Base-by-base conservation (phyloP, 92 coral and sea anemone species). In the Porites cylindrica region DNA sequence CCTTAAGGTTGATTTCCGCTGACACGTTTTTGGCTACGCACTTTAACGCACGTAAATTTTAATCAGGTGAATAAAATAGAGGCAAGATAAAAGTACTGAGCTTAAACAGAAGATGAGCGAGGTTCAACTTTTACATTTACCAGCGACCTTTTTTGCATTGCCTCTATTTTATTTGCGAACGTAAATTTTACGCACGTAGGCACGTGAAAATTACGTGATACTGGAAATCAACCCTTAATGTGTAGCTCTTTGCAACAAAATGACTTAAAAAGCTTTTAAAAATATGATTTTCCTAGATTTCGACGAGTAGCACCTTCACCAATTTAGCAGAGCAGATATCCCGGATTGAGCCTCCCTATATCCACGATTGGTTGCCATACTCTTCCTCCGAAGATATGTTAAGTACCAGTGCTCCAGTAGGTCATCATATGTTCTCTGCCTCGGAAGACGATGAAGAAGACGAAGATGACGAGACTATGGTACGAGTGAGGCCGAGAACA, bases 241-340 rank as follows among this genome's bases (percentile, higher is more conserved):
- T 43, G 53, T 5, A 71, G 4, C 72, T 16, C n/a, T 50, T 67
- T 50, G 47, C 29, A 17, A 1, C 18, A 2, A 53, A 51, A 3
- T 13, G 61, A 56, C 61, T 14, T 38, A 38, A 56, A 56, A 56
- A 10, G 61, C 38, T 32, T 60, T 52, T 38, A 38, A 38, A 4
- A 26, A 54, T 8, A 82, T 74, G 74, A 38, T 59, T 82, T 60
- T 65, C 94, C 19, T 10, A 93, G 89, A 63, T 83, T 78, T 61
- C 80, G 56, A 66, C 77, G 60, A 93, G 91, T 51, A 92, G 90
- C 8, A 89, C 98, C 47, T 96, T 97, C 93, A 93, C 98, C 11
- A 98, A 97, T 63, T 88, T 97, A 19, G 99, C 99, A 8, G 96
- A 92, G 79, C 94, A 86, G 63, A 96, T 97, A 23, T 95, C 99